Conservation (phyloP, 1,140 invertebrate genomes). For the Choristoneura fumiferana region DNA sequence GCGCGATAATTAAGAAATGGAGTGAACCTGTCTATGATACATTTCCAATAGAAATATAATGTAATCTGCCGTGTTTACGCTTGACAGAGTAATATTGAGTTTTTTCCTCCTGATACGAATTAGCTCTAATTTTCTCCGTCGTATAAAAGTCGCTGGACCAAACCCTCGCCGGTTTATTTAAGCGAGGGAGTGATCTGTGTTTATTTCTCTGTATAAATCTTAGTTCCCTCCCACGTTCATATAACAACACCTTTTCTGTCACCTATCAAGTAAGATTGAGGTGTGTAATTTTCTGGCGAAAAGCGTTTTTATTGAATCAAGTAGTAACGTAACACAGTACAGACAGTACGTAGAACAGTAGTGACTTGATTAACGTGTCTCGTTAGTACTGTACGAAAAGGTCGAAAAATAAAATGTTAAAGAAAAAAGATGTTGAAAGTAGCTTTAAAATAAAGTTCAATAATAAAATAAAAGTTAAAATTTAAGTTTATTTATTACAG, state of each 20-base stretch:
- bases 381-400: too few relatives aligned
- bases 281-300: background rate
- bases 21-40: background rate
- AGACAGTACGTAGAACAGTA: too few relatives aligned
- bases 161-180: background rate
- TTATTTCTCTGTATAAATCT: slow-evolving; percentile 8
- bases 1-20: background rate
- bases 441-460: too few relatives aligned
- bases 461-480: too few relatives aligned
- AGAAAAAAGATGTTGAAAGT: too few relatives aligned
- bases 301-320: background rate
- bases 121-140: background rate
- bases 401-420: too few relatives aligned
- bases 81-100: background rate
- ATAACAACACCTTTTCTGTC: slow-evolving; percentile 8
- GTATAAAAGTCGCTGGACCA: background rate
- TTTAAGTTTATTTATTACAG: too few relatives aligned
- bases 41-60: background rate
- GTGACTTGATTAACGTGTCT: too few relatives aligned
- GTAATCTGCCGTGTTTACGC: background rate
- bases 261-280: background rate
- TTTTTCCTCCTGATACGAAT: background rate
- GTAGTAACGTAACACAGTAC: too few relatives aligned
- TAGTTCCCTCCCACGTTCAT: background rate
- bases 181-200: background rate